Evolutionary conservation across 2,888 invertebrate species (phyloP).

Genomic region (Plebejus melissa): DNA sequence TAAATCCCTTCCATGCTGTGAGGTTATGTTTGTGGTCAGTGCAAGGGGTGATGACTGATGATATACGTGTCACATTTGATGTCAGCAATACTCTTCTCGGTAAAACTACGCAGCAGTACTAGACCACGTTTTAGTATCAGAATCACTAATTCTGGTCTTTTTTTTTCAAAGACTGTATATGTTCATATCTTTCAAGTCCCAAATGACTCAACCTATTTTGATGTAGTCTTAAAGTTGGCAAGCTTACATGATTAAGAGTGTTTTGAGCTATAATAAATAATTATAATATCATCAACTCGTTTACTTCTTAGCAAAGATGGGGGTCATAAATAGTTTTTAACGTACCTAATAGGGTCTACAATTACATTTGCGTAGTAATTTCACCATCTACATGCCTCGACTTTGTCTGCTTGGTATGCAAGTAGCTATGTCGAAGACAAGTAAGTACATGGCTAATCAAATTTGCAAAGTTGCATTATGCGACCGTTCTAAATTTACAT

Average conservation of each 20-base stretch:
- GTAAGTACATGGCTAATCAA: conserved; percentile 53
- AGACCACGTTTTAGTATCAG: not conserved
- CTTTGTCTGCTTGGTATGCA: conserved; percentile 56
- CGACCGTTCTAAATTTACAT: conserved; percentile 41
- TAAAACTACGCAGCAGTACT: not conserved
- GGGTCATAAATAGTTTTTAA: not conserved
- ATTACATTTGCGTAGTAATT: not conserved
- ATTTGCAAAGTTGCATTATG: conserved; percentile 43
- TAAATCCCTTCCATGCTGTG: not conserved
- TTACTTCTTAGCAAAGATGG: not conserved
- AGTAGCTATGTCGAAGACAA: conserved; percentile 48
- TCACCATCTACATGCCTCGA: conserved; percentile 41
- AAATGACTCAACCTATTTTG: not conserved
- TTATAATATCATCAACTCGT: too few species aligned
- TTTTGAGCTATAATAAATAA: too few species aligned
- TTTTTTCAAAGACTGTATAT: not conserved
- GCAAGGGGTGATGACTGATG: not conserved
- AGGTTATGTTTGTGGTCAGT: not conserved
- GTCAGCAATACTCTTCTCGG: not conserved
- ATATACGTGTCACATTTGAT: not conserved
- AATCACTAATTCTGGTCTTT: not conserved
- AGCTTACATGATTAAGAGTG: too few species aligned
- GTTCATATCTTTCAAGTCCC: not conserved
- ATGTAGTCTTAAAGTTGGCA: not conserved
- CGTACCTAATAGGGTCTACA: not conserved